Conservation (phyloP, 2,113 vertebrate species). For the Platichthys flesus region DNA sequence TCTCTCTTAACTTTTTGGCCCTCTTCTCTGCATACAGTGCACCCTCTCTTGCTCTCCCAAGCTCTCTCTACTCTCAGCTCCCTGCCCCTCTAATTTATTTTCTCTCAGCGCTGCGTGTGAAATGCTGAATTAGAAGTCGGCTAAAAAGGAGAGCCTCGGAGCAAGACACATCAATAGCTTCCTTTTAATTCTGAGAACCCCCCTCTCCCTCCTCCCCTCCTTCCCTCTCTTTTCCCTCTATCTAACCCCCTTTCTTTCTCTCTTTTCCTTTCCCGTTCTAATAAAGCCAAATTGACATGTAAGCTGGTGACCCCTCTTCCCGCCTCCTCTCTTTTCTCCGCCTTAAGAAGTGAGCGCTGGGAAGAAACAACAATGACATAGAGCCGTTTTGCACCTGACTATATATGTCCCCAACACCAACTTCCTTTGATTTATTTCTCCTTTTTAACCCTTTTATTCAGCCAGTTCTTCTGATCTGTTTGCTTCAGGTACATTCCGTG, state of each 20-base stretch:
- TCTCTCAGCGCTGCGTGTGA: conserved; percentile 70
- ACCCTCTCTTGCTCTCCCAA: conserved; percentile 26
- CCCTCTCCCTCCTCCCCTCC: conserved; percentile 35
- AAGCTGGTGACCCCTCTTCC: conserved; percentile 70
- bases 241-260: conserved; percentile 11
- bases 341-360: conserved; percentile 45
- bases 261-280: conserved; percentile 47
- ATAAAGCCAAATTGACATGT: conserved; percentile 77
- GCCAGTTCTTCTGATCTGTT: conserved; percentile 40
- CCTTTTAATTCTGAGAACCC: conserved; percentile 75
- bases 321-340: conserved; percentile 36
- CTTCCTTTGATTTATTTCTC: conserved; percentile 27
- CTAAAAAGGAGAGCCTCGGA: conserved; percentile 63
- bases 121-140: conserved; percentile 72
- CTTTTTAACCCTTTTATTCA: conserved; percentile 22
- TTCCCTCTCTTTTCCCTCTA: conserved; percentile 46
- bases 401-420: conserved; percentile 36
- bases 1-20: conserved; percentile 20
- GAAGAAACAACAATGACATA: conserved; percentile 51
- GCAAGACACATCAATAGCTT: conserved; percentile 75
- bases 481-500: conserved; percentile 36
- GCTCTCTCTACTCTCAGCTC: conserved; percentile 11
- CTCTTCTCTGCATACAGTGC: conserved; percentile 26
- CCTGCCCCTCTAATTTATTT: conserved; percentile 64
- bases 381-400: conserved; percentile 48